A percentile compares a stretch with the other conserved stretches of the same genome.
These are phyloP conservation scores for Polyommatus iphigenia DNA, from an alignment of 2,888 invertebrate species.

Conservation along the genomic window DNA sequence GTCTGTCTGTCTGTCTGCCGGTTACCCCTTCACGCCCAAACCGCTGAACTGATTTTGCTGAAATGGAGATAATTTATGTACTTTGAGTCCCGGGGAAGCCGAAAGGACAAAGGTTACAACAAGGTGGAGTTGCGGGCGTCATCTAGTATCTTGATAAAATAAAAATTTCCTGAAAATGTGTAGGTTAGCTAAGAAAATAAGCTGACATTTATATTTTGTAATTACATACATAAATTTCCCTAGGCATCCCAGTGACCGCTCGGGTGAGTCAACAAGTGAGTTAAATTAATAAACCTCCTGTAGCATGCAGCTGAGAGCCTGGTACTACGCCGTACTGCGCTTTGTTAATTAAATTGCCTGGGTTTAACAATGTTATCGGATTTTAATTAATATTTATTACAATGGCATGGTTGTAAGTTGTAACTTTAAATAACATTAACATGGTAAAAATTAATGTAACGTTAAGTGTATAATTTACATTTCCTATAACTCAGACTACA, in stretches of 20 bases:
- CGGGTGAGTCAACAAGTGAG: conserved; percentile 1
- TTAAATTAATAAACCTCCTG: conserved; percentile 5
- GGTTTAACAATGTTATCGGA: not conserved
- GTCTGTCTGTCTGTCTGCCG: no score
- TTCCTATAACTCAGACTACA: not conserved
- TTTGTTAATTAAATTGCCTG: conserved; percentile 1
- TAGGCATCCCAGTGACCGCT: not conserved
- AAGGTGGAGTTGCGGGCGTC: no score
- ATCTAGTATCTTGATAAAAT: not conserved
- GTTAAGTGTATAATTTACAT: no score
- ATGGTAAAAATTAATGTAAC: no score
- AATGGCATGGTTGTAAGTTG: no score
- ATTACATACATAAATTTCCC: not conserved
- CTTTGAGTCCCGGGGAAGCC: no score
- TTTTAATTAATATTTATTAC: not conserved
- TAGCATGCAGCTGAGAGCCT: not conserved
- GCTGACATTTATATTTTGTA: not conserved
- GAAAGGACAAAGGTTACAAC: no score
- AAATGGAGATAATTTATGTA: no score
- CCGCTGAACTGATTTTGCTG: no score
- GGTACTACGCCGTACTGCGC: not conserved
- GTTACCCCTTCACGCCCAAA: no score
- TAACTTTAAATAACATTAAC: not conserved
- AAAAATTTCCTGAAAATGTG: not conserved
- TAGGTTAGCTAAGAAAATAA: not conserved